Percentiles rank a stretch among this genome's conserved stretches.
Evolutionary conservation across 2,797 vertebrate genomes (phyloP).

Genomic region (Austrolebias charrua): DNA sequence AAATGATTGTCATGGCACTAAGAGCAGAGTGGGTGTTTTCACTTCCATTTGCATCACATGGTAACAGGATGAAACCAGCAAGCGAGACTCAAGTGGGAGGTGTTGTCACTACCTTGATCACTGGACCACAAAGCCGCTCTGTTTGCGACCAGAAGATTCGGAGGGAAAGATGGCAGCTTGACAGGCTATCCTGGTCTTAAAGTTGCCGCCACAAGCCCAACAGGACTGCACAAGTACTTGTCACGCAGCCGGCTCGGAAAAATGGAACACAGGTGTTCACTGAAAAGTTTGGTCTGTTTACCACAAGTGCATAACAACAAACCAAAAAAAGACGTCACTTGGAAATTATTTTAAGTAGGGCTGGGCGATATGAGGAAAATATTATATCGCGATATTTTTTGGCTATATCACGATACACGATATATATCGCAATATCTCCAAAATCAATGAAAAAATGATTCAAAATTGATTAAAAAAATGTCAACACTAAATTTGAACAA

Average conservation of each 20-base stretch:
- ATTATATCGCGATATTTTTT: too few species aligned
- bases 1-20: constrained; percentile 62
- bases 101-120: constrained; percentile 50
- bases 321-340: too few species aligned
- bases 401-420: too few species aligned
- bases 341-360: too few species aligned
- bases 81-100: constrained; percentile 64
- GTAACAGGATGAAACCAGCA: constrained; percentile 54
- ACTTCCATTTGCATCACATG: constrained; percentile 77
- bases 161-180: constrained; percentile 2
- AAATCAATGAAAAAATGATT: too few species aligned
- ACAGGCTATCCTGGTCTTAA: background rate
- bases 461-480: too few species aligned
- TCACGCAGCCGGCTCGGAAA: constrained; percentile 1
- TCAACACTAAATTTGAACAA: too few species aligned
- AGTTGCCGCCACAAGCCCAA: constrained; percentile 11
- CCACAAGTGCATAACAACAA: background rate
- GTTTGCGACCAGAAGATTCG: constrained; percentile 6
- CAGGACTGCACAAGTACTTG: constrained; percentile 12
- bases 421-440: too few species aligned
- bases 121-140: constrained; percentile 35
- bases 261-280: constrained; percentile 15
- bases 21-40: constrained; percentile 63
- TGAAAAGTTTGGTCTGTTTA: background rate
- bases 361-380: too few species aligned